Base-by-base conservation (phyloP, 2,797 vertebrate species). In the Manis pentadactyla region DNA sequence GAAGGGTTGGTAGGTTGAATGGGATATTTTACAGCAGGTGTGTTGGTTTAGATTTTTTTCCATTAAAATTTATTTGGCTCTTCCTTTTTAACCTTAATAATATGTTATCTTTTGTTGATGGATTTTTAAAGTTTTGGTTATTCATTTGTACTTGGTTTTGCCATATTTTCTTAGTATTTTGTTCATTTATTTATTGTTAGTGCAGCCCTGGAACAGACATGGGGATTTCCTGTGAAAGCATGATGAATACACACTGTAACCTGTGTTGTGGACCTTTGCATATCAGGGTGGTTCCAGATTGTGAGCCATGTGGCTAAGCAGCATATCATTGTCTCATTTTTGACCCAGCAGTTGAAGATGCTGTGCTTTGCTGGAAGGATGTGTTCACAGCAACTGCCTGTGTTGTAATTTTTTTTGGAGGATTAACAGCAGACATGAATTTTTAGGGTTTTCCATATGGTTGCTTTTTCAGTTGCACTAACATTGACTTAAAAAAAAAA, bases 261-360 rank as follows among this genome's bases (percentile, higher is more conserved):
- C 51, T 25, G 42, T 1, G 2, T n/a, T 34, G 18, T n/a, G 83
- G 64, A 73, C 42, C 23, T 93, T 83, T 96, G 85, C 51, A 81
- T 93, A 68, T 61, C 63, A 51, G 85, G 37, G 14, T 31, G 64
- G 75, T 8, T 89, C 49, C 59, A 31, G n/a, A 74, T 64, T 77
- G 93, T 23, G 74, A 92, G 77, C 85, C 87, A n/a, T 49, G 75
- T 87, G 93, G 84, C 84, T 66, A 64, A 91, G 88, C 49, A 81
- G 83, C 61, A 74, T 84, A 66, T 13, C 57, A 77, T 51, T 49
- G 68, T 46, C 68, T 90, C 78, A 7, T 88, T 95, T 94, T 79
- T 91, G 89, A 98, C 79, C 93, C 79, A 77, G 97, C 82, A 94
- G 90, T 94, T 31, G 5, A 84, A 95, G 96, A 89, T 73, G 86